Conservation (phyloP, 2,888 invertebrate genomes). For the Meloe dianella region DNA sequence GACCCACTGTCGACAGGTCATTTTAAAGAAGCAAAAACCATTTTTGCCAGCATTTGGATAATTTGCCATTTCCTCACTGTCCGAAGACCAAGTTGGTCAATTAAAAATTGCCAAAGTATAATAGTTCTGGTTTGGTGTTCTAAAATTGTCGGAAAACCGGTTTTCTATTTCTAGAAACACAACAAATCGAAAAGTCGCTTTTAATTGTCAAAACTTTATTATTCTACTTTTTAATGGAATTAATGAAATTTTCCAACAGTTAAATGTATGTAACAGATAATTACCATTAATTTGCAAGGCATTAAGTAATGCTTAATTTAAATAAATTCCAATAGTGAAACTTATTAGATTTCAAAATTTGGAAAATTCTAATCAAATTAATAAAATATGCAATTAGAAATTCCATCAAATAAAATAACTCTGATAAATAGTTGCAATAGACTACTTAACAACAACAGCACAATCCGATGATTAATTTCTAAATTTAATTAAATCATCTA, state of each 20-base stretch:
- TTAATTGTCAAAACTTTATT: too few relatives aligned
- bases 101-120: neutral
- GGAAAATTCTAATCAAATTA: neutral
- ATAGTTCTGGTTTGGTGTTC: neutral
- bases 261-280: neutral
- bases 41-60: too few relatives aligned
- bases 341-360: constrained; percentile 5
- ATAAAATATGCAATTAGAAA: too few relatives aligned
- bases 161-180: neutral
- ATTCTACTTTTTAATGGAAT: too few relatives aligned
- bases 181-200: neutral
- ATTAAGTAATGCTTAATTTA: neutral
- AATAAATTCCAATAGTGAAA: constrained; percentile 5
- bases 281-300: neutral
- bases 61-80: too few relatives aligned
- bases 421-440: neutral
- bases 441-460: too few relatives aligned
- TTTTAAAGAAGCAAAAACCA: too few relatives aligned
- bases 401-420: too few relatives aligned
- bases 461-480: constrained; percentile 3
- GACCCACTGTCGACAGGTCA: too few relatives aligned
- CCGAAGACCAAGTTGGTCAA: neutral
- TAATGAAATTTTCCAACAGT: too few relatives aligned
- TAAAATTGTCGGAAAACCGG: neutral
- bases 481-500: constrained; percentile 4